Conservation (phyloP, 2,888 invertebrate species). For the Eupsilia transversa region DNA sequence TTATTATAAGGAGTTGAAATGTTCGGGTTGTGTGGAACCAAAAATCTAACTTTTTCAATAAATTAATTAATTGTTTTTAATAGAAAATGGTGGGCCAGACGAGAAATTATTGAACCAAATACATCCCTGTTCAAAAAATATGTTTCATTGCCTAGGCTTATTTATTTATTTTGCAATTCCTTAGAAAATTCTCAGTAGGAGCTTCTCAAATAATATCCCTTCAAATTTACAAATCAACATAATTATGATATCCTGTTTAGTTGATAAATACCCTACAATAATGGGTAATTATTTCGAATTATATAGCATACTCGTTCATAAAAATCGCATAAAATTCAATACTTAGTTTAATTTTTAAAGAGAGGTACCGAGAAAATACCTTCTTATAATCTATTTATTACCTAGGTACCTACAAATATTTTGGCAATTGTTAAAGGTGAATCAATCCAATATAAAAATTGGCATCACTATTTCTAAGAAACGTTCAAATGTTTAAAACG, state of each 20-base stretch:
- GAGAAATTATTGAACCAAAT: conserved; percentile 31
- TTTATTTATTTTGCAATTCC: conserved; percentile 33
- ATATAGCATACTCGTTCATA: background rate
- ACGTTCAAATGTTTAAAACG: conserved; percentile 34
- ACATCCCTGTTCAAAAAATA: conserved; percentile 40
- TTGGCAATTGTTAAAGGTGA: conserved; percentile 38
- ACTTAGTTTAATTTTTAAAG: background rate
- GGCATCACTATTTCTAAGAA: conserved; percentile 46
- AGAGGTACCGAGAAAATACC: background rate
- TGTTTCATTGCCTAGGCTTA: conserved; percentile 26
- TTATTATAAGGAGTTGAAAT: conserved; percentile 44
- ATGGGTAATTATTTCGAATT: background rate
- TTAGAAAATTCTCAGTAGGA: conserved; percentile 22
- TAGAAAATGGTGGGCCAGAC: conserved; percentile 6
- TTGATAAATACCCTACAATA: background rate
- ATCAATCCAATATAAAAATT: conserved; percentile 59
- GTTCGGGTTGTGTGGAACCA: conserved; percentile 65
- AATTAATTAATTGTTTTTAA: conserved; percentile 33
- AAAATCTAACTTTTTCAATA: conserved; percentile 52
- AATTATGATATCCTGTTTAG: background rate
- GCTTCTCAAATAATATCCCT: conserved; percentile 7
- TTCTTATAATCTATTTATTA: conserved; percentile 1
- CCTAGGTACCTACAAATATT: conserved; percentile 23
- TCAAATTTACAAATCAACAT: background rate
- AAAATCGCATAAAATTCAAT: background rate